These are phyloP conservation scores for Eupleurogrammus muticus DNA, from an alignment of 2,797 vertebrate genomes.

Conservation along the genomic window DNA sequence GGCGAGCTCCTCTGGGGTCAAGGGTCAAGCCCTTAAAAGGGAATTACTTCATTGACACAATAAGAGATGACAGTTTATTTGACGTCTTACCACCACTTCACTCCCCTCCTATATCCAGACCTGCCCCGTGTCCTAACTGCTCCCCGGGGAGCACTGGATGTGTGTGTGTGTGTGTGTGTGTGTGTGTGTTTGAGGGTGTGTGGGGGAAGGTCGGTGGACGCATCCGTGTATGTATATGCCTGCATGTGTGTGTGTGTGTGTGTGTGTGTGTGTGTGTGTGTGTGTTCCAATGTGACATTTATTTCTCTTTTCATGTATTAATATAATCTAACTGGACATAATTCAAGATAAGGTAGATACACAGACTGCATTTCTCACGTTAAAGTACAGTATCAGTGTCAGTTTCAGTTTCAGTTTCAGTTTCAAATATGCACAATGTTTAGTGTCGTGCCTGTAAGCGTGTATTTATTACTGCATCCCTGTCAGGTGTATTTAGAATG, in stretches of 20 bases:
- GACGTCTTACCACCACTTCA: constrained; percentile 77
- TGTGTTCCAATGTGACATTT: background rate
- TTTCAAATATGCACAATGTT: background rate
- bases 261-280: constrained; percentile 14
- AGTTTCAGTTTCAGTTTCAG: background rate
- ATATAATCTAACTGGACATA: background rate
- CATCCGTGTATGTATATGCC: background rate
- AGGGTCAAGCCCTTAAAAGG: constrained; percentile 82
- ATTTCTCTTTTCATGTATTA: background rate
- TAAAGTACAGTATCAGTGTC: background rate
- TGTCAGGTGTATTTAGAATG: constrained; percentile 57
- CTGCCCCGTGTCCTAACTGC: constrained; percentile 77
- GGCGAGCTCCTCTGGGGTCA: constrained; percentile 70
- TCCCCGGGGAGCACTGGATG: constrained; percentile 68
- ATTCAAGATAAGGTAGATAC: background rate
- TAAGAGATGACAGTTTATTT: constrained; percentile 87
- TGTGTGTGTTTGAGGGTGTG: constrained; percentile 24
- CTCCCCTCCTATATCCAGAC: constrained; percentile 73
- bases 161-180: constrained; percentile 29
- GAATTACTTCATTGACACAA: constrained; percentile 89
- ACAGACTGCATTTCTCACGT: background rate
- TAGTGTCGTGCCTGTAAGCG: constrained; percentile 6
- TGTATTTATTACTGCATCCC: constrained; percentile 47
- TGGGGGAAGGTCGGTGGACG: constrained; percentile 11
- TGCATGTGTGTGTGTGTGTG: background rate